Conservation (phyloP, 1,140 invertebrate species). For the Portunus trituberculatus region DNA sequence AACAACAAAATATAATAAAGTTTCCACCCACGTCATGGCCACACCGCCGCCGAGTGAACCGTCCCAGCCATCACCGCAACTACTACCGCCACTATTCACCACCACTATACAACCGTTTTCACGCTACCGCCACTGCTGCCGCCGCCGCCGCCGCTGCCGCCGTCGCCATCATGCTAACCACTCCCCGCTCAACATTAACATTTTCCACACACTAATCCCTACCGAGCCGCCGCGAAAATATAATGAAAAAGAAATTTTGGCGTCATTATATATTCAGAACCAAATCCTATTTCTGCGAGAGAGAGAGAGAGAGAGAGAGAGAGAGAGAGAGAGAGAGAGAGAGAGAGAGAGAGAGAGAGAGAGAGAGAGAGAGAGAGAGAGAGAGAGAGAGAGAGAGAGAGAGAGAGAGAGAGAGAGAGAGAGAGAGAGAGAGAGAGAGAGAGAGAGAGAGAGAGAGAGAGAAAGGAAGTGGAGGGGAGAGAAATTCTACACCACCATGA, state of each 20-base stretch:
- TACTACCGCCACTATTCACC: neutral
- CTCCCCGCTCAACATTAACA: neutral
- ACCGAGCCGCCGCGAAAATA: neutral
- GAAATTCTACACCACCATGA: neutral
- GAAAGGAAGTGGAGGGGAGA: neutral
- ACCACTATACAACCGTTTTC: neutral
- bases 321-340: no score
- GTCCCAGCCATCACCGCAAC: neutral
- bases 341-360: no score
- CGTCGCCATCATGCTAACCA: neutral
- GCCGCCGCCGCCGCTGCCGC: neutral
- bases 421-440: no score
- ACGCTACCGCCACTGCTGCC: neutral
- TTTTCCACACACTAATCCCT: neutral
- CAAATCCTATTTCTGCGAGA: neutral
- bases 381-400: neutral
- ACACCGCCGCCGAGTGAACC: no score
- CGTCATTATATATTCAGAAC: neutral
- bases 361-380: no score
- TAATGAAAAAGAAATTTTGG: neutral
- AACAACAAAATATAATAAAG: no score
- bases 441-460: conserved; percentile 7
- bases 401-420: neutral
- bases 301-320: neutral
- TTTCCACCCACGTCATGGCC: no score